Evolutionary conservation across 1,140 invertebrate species (phyloP), one percentile per base, ranked within the genome.

Genomic region (Drosophila kohkoa): DNA sequence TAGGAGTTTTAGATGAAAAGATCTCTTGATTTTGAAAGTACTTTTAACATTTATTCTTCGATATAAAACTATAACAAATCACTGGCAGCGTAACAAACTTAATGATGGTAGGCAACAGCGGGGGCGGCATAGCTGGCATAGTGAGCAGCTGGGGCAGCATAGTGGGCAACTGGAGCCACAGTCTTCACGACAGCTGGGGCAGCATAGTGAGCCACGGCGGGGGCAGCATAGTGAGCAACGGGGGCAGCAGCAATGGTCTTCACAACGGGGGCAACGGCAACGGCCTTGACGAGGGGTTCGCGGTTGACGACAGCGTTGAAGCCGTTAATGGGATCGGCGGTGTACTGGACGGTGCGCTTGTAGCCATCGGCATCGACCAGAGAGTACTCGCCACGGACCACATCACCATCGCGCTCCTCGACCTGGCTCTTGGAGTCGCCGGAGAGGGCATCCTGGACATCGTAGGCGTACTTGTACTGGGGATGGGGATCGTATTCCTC

Each of bases 381-480:
- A 54, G 93, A 94, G 93, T 95, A 95, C 43, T 93, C 93, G 63
- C 95, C 95, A 78, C 94, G 94, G 30, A 95, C 94, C 35, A 95
- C 95, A 79, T 95, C 94, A 76, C 94, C 93, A 52, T 95, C 92
- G 57, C 93, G 94, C 77, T 95, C 94, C 75, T 94, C 88, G 2
- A 94, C 94, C 85, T 94, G 94, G 86, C 81, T 88, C 92, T 96
- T 95, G 74, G 94, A 94, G 93, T 96, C 95, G 43, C 96, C 95
- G 38, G 95, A 96, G 79, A 94, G 93, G 1, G 94, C 94, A 82
- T 96, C 96, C 35, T 94, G 93, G 3, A 96, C 95, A 71, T 95
- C 95, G 93, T 96, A 96, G 20, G 94, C 94, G 92, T 94, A 96
- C 89, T 90, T 90, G 91, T 94, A 94, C 81, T 94, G 93, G 11